Base-by-base conservation (phyloP, 2,888 invertebrate species). In the Volucella zonaria region DNA sequence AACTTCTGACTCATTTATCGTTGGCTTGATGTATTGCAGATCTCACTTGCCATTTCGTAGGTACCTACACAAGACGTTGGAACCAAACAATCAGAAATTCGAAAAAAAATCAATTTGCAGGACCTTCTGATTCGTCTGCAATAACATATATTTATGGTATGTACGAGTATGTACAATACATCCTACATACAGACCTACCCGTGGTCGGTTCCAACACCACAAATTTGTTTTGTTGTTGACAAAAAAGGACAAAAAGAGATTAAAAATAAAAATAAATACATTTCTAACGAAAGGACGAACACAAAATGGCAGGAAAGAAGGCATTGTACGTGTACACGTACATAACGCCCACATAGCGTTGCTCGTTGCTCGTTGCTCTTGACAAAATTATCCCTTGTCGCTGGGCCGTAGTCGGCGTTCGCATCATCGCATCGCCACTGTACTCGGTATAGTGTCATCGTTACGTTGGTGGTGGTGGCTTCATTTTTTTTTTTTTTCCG, bases 311-410 rank as follows among this genome's bases (percentile, higher is more conserved):
- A 71, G 71, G 3, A 42, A 49, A 42, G 43, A 59, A 49, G 54
- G 18, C 18, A 23, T 23, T 75, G 18, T 23, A 23, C 18, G 49
- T 11, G 49, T 11, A 51, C 56, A 23, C 18, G 47, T 79, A 79
- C 51, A 73, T 66, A 79, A 73, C 73, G 79, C 79, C 73, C 73
- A 73, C 73, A 61, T 45, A 43, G 70, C 73, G 52, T 59, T 73
- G 79, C 59, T 79, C 66, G n/a, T n/a, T n/a, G n/a, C n/a, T n/a
- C n/a, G n/a, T n/a, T n/a, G 79, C 59, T 79, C 66, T 67, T 79
- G 73, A 79, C 73, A 70, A 74, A 77, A 59, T 74, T 75, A 75
- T 83, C 75, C 79, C 75, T 40, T 75, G 70, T 78, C 82, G 71
- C 3, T 23, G 56, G 31, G 45, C 42, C 52, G 9, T 68, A 42